phyloP scores from a whole-genome alignment of 2,113 vertebrate species.

The Corapipo altera region DNA sequence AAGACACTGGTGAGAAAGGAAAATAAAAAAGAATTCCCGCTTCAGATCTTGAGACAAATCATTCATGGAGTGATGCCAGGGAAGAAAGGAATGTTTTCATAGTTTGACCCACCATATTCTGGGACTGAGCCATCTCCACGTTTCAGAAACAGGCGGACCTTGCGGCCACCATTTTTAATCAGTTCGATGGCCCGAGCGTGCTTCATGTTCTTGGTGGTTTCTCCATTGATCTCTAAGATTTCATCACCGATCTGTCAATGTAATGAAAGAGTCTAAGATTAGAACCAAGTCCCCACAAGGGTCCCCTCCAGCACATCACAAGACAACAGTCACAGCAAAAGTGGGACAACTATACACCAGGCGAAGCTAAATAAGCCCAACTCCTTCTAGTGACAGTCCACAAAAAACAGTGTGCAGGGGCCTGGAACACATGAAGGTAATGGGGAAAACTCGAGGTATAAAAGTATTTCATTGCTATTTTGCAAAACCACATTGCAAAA shows the following conservation, averaged over 20 bases:
- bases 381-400: neutral
- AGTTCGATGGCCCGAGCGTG: constrained; percentile 98
- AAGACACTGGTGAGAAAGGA: constrained; percentile 84
- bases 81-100: constrained; percentile 99
- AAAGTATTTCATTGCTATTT: neutral
- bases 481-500: neutral
- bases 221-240: constrained; percentile 98
- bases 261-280: neutral
- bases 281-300: neutral
- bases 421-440: neutral
- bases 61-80: constrained; percentile 98
- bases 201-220: constrained; percentile 99
- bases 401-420: neutral
- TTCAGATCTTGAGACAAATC: constrained; percentile 80
- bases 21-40: constrained; percentile 80
- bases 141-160: constrained; percentile 94
- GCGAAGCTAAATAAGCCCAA: neutral
- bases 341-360: neutral
- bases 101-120: constrained; percentile 99
- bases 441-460: neutral
- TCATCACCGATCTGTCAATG: constrained; percentile 90
- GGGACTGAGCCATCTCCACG: constrained; percentile 98
- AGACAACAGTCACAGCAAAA: neutral
- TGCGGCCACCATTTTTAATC: constrained; percentile 96
- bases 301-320: neutral